Evolutionary conservation across 2,888 invertebrate species (phyloP).

Genomic region (Teleiodes luculella): DNA sequence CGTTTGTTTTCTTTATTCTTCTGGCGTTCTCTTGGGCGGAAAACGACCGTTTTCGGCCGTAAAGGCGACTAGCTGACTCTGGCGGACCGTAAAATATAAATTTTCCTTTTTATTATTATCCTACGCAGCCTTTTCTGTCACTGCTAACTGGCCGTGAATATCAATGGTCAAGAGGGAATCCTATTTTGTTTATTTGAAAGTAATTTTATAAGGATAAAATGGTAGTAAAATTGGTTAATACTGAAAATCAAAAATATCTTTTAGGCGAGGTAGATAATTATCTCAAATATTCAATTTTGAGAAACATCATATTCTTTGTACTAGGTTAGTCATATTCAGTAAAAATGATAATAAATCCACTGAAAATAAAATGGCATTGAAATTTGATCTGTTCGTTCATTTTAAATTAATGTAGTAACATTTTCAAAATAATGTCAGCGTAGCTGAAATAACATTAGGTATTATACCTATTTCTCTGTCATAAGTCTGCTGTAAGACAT

Average conservation of each 20-base stretch:
- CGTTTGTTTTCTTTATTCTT: conserved; percentile 19
- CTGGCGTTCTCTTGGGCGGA: conserved; percentile 20
- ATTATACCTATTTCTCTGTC: background rate
- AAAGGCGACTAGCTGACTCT: conserved; percentile 19
- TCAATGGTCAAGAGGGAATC: background rate
- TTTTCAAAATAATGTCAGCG: no score
- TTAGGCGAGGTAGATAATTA: no score
- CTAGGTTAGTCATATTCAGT: no score
- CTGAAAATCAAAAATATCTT: no score
- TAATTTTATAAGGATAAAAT: background rate
- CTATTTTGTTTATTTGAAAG: background rate
- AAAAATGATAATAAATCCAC: no score
- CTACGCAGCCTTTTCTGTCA: background rate
- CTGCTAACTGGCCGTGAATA: conserved; percentile 11
- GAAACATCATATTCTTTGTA: no score
- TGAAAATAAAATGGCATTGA: no score
- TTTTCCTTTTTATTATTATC: conserved; percentile 22
- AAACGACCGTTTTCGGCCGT: conserved; percentile 18
- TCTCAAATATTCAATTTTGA: no score
- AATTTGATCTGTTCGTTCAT: background rate
- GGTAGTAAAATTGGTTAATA: background rate
- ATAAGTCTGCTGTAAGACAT: no score
- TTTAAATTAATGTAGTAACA: no score
- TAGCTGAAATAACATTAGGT: background rate
- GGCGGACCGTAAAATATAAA: no score